These are phyloP conservation scores for Hemicentrotus pulcherrimus DNA, from an alignment of 35 echinoderm and acorn worm genomes.

Conservation along the genomic window DNA sequence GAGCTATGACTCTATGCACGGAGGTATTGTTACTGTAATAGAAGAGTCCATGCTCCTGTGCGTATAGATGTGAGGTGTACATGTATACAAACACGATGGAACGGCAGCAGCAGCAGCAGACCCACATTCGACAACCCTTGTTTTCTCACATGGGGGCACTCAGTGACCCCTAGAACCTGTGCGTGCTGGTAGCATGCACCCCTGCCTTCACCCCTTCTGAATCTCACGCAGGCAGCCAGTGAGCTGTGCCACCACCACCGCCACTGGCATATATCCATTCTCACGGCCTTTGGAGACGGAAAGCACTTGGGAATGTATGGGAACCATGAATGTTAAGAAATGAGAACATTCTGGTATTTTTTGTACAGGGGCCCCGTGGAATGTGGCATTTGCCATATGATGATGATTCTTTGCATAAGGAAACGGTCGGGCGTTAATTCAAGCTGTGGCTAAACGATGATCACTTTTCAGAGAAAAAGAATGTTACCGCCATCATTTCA, in stretches of 20 bases:
- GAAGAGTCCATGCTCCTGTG: not conserved
- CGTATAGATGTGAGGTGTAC: not conserved
- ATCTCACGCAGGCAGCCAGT: not conserved
- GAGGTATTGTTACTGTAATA: not conserved
- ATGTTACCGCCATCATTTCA: not conserved
- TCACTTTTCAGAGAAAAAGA: not conserved
- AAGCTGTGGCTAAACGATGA: not conserved
- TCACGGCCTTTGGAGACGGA: not conserved
- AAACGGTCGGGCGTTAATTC: not conserved
- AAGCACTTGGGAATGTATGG: not conserved
- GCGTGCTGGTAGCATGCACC: not conserved
- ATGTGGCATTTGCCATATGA: not conserved
- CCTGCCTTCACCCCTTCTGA: not conserved
- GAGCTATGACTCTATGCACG: not conserved
- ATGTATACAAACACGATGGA: not conserved
- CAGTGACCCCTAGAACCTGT: not conserved
- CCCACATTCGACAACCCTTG: not conserved
- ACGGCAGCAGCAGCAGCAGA: not conserved
- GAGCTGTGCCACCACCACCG: not conserved
- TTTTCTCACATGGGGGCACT: not conserved
- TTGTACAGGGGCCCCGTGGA: not conserved
- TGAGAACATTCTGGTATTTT: not conserved
- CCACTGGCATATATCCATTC: not conserved
- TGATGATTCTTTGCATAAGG: not conserved
- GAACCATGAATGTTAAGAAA: not conserved